Evolutionary conservation across 2,113 vertebrate genomes (phyloP).

Genomic region (Arvicanthis niloticus): DNA sequence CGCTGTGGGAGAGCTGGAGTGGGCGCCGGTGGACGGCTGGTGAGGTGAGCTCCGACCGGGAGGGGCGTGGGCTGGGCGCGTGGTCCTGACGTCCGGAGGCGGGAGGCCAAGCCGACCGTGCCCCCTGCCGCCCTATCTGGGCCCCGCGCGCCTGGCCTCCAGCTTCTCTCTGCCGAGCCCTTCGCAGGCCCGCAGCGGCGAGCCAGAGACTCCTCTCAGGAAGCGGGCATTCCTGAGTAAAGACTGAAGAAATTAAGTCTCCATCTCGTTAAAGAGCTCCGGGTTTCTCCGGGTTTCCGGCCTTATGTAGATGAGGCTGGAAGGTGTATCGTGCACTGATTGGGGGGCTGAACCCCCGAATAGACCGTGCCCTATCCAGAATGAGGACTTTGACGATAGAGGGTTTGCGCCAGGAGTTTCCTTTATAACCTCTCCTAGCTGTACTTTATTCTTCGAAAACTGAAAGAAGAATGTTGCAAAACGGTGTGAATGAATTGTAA

Average conservation of each 20-base stretch:
- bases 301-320: neutral
- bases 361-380: neutral
- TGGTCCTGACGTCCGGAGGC: neutral
- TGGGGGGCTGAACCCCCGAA: neutral
- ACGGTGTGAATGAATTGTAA: neutral
- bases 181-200: neutral
- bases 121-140: neutral
- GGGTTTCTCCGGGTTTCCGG: neutral
- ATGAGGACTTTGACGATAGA: neutral
- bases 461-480: neutral
- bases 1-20: too few species aligned
- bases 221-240: too few species aligned
- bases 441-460: neutral
- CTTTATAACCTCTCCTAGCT: neutral
- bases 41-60: neutral
- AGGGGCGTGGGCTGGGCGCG: neutral
- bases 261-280: neutral
- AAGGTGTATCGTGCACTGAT: too few species aligned
- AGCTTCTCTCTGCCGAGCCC: neutral
- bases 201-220: neutral
- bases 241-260: neutral
- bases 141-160: neutral
- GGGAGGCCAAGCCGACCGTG: neutral
- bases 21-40: fast-evolving
- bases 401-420: neutral